Base-by-base conservation (phyloP, 2,113 vertebrate genomes). In the Macrotus californicus region DNA sequence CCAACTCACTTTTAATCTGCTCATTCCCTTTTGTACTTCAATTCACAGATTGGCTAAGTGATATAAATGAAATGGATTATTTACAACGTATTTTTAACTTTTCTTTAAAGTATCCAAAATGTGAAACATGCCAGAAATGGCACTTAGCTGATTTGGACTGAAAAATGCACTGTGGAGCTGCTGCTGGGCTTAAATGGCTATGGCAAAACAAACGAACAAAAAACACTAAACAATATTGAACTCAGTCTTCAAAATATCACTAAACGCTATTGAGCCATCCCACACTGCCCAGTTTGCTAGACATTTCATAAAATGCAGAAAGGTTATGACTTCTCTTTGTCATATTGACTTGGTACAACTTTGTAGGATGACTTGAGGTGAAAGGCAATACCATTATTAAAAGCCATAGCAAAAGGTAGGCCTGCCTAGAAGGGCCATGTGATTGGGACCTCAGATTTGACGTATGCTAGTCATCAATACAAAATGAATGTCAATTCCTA, bases 401-500 rank as follows among this genome's bases (percentile, higher is more conserved):
- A 86, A 86, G 36, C 61, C 34, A 22, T 67, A 54, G 41, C 41
- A 92, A 84, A 86, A 29, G 66, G 34, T 26, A 88, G 12, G 36
- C 82, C 46, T 76, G 11, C 16, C 43, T 70, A 82, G 76, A 36
- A 89, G 72, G 24, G 56, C 48, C 56, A 86, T 66, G 10, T 75
- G 56, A 76, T 75, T 91, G 41, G n/a, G 21, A 61, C 22, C 82
- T 93, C 34, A 87, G 36, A 81, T 87, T 70, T 91, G 83, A 36
- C 81, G 50, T 73, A 8, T 31, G 59, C 15, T 93, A 50, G 54
- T 76, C 69, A 80, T 10, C 26, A 90, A 66, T 41, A 66, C 50
- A 83, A 67, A 94, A 9, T 69, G 13, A 87, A 64, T 82, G 70
- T 79, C 86, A 91, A 82, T 94, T 89, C n/a, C 54, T 80, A 66